These are phyloP conservation scores for Parazoanthus atlanticus DNA, from an alignment of 92 coral and sea anemone genomes.

Conservation along the genomic window DNA sequence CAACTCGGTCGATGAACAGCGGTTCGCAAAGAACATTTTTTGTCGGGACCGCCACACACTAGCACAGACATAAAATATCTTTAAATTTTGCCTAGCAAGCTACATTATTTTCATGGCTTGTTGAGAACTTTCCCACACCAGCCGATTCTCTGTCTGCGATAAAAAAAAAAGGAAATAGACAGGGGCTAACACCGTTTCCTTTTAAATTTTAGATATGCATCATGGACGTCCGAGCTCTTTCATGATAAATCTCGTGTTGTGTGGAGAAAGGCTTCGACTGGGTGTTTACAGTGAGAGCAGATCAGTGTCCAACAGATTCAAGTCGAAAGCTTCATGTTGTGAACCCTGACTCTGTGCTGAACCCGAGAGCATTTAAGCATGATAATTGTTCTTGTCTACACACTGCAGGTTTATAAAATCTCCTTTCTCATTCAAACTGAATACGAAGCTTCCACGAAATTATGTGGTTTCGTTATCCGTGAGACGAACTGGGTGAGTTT, in stretches of 20 bases:
- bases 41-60: too few relatives aligned
- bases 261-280: neutral
- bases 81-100: too few relatives aligned
- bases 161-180: too few relatives aligned
- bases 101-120: too few relatives aligned
- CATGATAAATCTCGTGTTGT: neutral
- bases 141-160: too few relatives aligned
- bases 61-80: too few relatives aligned
- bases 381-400: neutral
- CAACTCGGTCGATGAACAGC: too few relatives aligned
- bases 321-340: neutral
- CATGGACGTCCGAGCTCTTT: conserved; percentile 33
- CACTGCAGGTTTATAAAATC: neutral
- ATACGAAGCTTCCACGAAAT: neutral
- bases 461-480: too few relatives aligned
- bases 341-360: neutral
- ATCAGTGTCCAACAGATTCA: neutral
- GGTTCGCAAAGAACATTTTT: too few relatives aligned
- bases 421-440: neutral
- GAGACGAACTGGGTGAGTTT: too few relatives aligned
- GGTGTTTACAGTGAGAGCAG: neutral
- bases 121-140: too few relatives aligned
- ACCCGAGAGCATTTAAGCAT: neutral
- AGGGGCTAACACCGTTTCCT: neutral
- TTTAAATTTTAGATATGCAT: conserved; percentile 27